Percentiles rank a stretch among this genome's conserved stretches.
phyloP scores from a whole-genome alignment of 2,797 vertebrate genomes.

The Rhabdophis nuchalis region DNA sequence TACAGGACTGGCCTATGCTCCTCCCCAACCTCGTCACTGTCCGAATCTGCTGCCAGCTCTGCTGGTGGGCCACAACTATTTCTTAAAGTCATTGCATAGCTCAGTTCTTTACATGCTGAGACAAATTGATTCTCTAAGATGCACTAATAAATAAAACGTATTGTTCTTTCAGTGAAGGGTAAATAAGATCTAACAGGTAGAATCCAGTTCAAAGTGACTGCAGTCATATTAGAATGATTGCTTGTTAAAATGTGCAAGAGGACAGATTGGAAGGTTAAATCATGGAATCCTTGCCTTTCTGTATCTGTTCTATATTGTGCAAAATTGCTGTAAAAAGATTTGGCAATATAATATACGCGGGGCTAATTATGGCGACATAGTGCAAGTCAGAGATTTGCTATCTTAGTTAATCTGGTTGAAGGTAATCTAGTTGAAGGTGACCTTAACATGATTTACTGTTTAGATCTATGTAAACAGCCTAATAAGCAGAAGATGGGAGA shows the following conservation, averaged over 20 bases:
- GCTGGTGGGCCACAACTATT: too few relatives aligned
- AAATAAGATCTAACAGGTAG: neutral
- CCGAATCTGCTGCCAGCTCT: too few relatives aligned
- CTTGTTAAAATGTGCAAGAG: neutral
- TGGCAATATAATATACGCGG: neutral
- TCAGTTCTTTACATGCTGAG: neutral
- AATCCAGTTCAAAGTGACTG: neutral
- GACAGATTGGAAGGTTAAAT: too few relatives aligned
- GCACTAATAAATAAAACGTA: neutral
- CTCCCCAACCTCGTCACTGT: too few relatives aligned
- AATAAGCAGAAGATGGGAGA: constrained; percentile 11
- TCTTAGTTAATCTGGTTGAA: neutral
- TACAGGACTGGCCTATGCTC: too few relatives aligned
- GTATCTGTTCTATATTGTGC: neutral
- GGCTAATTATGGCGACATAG: neutral
- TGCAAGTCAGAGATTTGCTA: neutral
- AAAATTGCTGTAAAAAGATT: neutral
- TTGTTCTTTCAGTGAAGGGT: neutral
- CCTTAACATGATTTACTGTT: constrained; percentile 5
- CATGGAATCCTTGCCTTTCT: neutral
- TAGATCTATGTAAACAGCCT: neutral
- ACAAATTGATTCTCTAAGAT: neutral
- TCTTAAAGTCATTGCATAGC: neutral
- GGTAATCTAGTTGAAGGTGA: neutral
- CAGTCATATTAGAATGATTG: neutral